Base-by-base conservation (phyloP, 2,113 vertebrate genomes). In the Dicerorhinus sumatrensis region DNA sequence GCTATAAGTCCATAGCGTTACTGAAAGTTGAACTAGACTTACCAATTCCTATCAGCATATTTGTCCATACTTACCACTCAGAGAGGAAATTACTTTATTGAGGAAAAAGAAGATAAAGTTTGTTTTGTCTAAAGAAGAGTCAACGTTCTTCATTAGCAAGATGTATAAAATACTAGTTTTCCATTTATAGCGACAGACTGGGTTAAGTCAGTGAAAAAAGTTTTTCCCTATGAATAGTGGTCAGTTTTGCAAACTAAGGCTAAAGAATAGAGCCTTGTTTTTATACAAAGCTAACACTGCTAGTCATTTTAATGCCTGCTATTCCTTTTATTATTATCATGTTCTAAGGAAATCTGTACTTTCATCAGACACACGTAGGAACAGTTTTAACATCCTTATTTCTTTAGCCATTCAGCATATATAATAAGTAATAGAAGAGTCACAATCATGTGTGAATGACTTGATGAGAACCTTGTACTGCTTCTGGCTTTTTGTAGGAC, bases 181-280 rank as follows among this genome's bases (percentile, higher is more conserved):
- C 76, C 48, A 46, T 90, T 95, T 89, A 60, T 60, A 33, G 16
- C 21, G 20, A 83, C 42, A 87, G 33, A 14, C 1, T 86, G 14
- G 20, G 17, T 79, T 48, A 27, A 88, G 23, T 9, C 42, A 72
- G 33, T 54, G 4, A 77, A 77, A 73, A 67, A 69, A 20, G 36
- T 54, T 81, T 82, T 65, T 14, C 0, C 36, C 63, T 54, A 2
- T 46, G 18, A 79, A 96, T 10, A 54, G 0, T 62, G 31, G 16
- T 79, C 33, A 60, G 4, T 36, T 95, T 91, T 92, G 42, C 27
- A 81, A 92, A 89, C 2, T 29, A 67, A 88, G 11, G 5, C 63
- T 81, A 1, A 70, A 83, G 27, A 90, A 36, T 33, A 90, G 20
- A 77, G n/a, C 21, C 93, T 89, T 92, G 27, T 70, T 95, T 92